Evolutionary conservation across 1,140 invertebrate species (phyloP).

Genomic region (Macrotrachela quadricornifera): DNA sequence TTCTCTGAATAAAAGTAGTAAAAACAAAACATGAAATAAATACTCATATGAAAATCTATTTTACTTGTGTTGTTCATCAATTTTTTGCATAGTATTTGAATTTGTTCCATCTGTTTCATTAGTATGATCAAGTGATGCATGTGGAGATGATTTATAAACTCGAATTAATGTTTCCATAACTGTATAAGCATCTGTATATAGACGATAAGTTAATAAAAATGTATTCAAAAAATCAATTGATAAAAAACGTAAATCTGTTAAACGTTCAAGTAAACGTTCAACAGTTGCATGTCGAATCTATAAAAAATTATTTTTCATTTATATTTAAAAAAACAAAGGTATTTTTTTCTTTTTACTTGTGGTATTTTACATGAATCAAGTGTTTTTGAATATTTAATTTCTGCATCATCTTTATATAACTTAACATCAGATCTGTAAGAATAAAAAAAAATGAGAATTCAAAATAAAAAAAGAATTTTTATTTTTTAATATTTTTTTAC

Average conservation of each 20-base stretch:
- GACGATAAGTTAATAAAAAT: constrained; percentile 70
- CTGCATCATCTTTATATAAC: constrained; percentile 71
- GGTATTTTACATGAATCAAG: constrained; percentile 69
- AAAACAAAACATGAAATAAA: too few species aligned
- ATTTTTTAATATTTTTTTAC: too few species aligned
- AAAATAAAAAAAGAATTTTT: too few species aligned
- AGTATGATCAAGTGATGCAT: not conserved
- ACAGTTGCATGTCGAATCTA: constrained; percentile 76
- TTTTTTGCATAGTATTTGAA: too few species aligned
- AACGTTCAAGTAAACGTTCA: constrained; percentile 55
- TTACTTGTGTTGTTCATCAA: too few species aligned
- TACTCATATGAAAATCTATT: too few species aligned
- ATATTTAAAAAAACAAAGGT: not conserved
- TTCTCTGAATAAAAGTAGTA: too few species aligned
- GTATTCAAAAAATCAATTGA: constrained; percentile 84
- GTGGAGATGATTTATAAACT: constrained; percentile 25
- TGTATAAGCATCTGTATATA: constrained; percentile 67
- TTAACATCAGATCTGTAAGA: constrained; percentile 57
- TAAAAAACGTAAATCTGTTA: constrained; percentile 68
- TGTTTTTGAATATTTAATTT: constrained; percentile 68
- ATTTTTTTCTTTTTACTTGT: constrained; percentile 29
- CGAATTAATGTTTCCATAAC: constrained; percentile 55
- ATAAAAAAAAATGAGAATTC: too few species aligned
- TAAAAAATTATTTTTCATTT: constrained; percentile 18
- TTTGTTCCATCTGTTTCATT: not conserved